Evolutionary conservation across 2,113 vertebrate species (phyloP).

Genomic region (Geothlypis trichas): DNA sequence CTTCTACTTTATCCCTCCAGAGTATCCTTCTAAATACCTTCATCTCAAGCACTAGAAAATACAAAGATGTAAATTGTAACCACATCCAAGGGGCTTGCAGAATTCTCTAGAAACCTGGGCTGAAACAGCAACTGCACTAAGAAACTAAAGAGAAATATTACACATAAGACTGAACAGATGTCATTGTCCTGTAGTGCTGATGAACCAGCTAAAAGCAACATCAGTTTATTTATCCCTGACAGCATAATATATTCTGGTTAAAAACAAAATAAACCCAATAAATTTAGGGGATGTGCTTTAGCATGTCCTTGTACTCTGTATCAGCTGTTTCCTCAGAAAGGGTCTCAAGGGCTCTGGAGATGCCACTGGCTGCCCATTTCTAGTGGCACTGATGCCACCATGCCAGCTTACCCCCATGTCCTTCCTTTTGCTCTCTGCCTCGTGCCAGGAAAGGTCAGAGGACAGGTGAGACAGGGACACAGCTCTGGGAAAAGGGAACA

Average conservation of each 20-base stretch:
- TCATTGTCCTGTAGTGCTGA: neutral
- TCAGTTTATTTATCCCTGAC: neutral
- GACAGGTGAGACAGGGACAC: neutral
- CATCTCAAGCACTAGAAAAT: slow-evolving; percentile 29
- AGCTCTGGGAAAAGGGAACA: neutral
- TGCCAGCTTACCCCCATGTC: too few relatives aligned
- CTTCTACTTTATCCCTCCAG: neutral
- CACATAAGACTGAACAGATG: slow-evolving; percentile 22
- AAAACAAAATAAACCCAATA: neutral
- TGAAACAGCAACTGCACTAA: neutral
- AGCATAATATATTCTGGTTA: neutral
- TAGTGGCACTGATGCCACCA: neutral
- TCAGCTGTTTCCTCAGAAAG: neutral
- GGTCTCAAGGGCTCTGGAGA: neutral
- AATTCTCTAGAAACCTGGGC: slow-evolving; percentile 1
- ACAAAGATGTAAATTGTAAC: slow-evolving; percentile 24
- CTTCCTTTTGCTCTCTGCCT: neutral
- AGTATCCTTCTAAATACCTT: slow-evolving; percentile 55
- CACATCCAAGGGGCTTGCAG: slow-evolving; percentile 22
- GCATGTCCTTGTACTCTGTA: neutral
- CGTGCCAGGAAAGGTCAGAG: neutral
- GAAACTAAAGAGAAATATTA: slow-evolving; percentile 35
- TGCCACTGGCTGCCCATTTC: neutral
- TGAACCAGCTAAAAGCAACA: slow-evolving; percentile 39
- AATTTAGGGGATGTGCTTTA: neutral